Evolutionary conservation across 2,113 vertebrate genomes (phyloP), one percentile per base, ranked within the genome.

Genomic region (Limanda limanda): DNA sequence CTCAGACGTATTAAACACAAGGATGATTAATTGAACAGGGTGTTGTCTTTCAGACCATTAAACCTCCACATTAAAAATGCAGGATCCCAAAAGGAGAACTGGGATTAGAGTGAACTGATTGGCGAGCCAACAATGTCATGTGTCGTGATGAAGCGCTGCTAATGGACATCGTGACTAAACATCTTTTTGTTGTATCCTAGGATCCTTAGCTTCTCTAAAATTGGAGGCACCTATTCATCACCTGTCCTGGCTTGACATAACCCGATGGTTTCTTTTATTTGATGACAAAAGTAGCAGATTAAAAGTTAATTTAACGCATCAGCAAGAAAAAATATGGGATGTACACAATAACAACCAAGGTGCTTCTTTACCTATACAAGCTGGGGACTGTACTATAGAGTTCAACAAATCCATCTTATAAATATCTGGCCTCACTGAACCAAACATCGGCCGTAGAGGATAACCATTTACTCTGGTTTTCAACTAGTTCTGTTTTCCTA

Each of bases 31-130:
- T 94, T 95, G 85, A 96, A 91, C 74, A 83, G 84, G 90, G 89
- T 94, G 86, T 96, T 94, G 88, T 91, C 87, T 93, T 96, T 91
- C 89, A 93, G 88, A 93, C 88, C 86, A 85, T 92, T 93, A 91
- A 89, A 92, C 91, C 92, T 91, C 86, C 90, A 82, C 92, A 94
- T 95, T 92, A 95, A 95, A 95, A 95, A 94, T 95, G 89, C 75
- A 93, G 90, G 82, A 88, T 90, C 90, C 87, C 85, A 91, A 90
- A 89, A 88, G 82, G 81, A 90, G 85, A 88, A 71, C 78, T 11
- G 62, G 86, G 90, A 88, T 92, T 90, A 90, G 86, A 86, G 92
- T 68, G 88, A 82, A 78, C 79, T 78, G 84, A 90, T 81, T 89
- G 79, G 76, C 21, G 35, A 4, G 13, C 25, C 35, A 14, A 45